phyloP scores from a whole-genome alignment of 2,113 vertebrate genomes.

The Tetrao urogallus region DNA sequence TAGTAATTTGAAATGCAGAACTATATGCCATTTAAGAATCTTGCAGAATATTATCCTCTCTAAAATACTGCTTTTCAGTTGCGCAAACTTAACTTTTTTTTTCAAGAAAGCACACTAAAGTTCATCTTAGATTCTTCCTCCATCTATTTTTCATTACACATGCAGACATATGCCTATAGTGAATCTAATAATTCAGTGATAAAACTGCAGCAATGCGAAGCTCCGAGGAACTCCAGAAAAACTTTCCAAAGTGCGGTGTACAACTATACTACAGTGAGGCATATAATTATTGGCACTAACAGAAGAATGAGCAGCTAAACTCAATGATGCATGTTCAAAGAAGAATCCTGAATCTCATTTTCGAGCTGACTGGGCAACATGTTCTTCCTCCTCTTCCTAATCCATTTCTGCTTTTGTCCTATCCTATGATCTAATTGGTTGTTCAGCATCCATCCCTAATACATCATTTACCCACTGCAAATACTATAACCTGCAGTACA shows the following conservation, averaged over 20 bases:
- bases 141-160: background rate
- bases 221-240: background rate
- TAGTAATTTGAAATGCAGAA: background rate
- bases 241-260: background rate
- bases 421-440: background rate
- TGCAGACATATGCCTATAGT: accelerated
- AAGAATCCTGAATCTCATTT: background rate
- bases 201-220: background rate
- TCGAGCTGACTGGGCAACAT: background rate
- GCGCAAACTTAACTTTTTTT: background rate
- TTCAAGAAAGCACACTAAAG: background rate
- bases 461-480: background rate
- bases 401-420: background rate
- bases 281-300: background rate
- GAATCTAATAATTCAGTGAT: background rate
- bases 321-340: background rate
- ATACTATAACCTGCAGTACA: background rate
- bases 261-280: background rate
- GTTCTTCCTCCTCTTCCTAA: background rate
- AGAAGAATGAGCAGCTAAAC: background rate
- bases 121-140: background rate
- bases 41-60: background rate
- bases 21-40: background rate
- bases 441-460: background rate
- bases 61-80: background rate